Evolutionary conservation across 2,888 invertebrate genomes (phyloP), one percentile per base, ranked within the genome.

Genomic region (Axea sp.): DNA sequence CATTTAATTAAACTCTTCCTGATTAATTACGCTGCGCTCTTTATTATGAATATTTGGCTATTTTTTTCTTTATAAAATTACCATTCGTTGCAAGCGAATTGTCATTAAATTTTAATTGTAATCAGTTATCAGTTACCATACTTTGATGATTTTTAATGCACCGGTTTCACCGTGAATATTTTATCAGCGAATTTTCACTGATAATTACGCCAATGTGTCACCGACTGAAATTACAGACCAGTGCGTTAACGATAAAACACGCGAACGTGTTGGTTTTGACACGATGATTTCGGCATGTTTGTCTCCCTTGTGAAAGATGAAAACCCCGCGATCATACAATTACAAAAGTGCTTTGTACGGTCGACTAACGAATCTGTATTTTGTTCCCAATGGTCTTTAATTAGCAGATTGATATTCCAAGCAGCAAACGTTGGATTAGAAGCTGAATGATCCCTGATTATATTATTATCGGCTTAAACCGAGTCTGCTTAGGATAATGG

Each of bases 291-390:
- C 8, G 22, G 28, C 22, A 8, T 22, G 49, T 15, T 47, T 24
- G 57, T 15, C 12, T 49, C 9, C 28, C 55, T 62, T 62, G 55
- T 71, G 62, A 62, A 62, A 71, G 31, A 57, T 35, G 55, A 71
- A n/a, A 47, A 47, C 51, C 55, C 41, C 3, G 43, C 62, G 55
- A 62, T 55, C 62, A 62, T 62, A 53, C 55, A 69, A 69, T 69
- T 69, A 69, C 47, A 69, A 69, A 69, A 62, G 55, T 69, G 39
- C 31, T 59, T 43, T 39, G 55, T 47, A 39, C 33, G 30, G 28
- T 6, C 22, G n/a, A 14, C 69, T 69, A 69, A 69, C 69, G 69
- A 69, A 69, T 69, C 53, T 26, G 69, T 69, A 69, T 69, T 69
- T 69, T 62, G 69, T 69, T 69, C 47, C 55, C 62, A 69, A 69